These are phyloP conservation scores for Etheostoma cragini DNA, from an alignment of 2,113 vertebrate genomes.

Conservation along the genomic window DNA sequence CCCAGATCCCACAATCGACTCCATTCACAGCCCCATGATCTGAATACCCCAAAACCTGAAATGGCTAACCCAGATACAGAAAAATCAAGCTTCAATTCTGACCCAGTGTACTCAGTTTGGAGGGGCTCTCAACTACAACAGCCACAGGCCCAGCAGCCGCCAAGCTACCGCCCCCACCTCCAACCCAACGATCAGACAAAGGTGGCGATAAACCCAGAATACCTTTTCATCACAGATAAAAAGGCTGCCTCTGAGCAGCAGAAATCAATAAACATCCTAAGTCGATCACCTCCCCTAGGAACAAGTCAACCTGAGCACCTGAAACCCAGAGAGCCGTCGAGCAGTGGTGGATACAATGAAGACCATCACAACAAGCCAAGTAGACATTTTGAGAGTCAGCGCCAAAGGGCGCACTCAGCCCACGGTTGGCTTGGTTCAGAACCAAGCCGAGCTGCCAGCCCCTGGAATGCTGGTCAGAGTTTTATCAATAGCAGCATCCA, in stretches of 20 bases:
- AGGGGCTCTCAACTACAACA: conserved; percentile 51
- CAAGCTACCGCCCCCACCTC: conserved; percentile 48
- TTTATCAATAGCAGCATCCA: conserved; percentile 79
- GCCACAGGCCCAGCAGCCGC: conserved; percentile 51
- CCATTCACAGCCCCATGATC: conserved; percentile 22
- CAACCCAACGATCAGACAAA: conserved; percentile 46
- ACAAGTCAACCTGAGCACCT: conserved; percentile 77
- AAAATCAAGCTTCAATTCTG: conserved; percentile 40
- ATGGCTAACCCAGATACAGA: conserved; percentile 6
- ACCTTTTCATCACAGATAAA: conserved; percentile 57
- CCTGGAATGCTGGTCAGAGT: conserved; percentile 53
- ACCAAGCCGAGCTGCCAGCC: conserved; percentile 48
- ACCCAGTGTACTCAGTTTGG: conserved; percentile 52
- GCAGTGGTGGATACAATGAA: conserved; percentile 31
- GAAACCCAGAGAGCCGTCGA: conserved; percentile 51
- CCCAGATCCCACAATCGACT: conserved; percentile 41
- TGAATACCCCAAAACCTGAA: conserved; percentile 38
- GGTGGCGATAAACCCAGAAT: conserved; percentile 55
- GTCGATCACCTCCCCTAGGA: conserved; percentile 65
- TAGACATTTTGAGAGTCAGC: conserved; percentile 59
- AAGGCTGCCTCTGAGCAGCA: conserved; percentile 61
- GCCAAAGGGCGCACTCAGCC: conserved; percentile 71
- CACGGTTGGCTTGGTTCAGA: conserved; percentile 61
- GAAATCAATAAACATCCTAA: conserved; percentile 62
- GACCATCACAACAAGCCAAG: conserved; percentile 41